A percentile compares a stretch with the other conserved stretches of the same genome.
Evolutionary conservation across 1,140 invertebrate genomes (phyloP).

Genomic region (Liolophura sinensis): DNA sequence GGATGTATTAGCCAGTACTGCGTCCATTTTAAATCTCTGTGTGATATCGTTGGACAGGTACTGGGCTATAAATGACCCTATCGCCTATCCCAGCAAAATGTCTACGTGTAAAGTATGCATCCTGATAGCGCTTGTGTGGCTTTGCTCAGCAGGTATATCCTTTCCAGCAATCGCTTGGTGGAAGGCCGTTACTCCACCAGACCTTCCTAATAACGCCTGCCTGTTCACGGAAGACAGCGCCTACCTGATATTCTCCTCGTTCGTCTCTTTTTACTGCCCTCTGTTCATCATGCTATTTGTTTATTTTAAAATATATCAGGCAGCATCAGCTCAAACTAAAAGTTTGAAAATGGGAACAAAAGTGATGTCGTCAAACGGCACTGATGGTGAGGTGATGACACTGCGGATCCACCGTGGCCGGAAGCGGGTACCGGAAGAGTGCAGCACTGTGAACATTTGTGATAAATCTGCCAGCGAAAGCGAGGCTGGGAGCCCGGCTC

Average conservation of each 20-base stretch:
- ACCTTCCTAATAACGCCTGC: conserved; percentile 41
- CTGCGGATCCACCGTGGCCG: conserved; percentile 51
- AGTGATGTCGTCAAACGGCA: conserved; percentile 36
- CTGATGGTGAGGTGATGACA: conserved; percentile 49
- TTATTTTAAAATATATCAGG: conserved; percentile 55
- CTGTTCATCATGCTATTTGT: conserved; percentile 61
- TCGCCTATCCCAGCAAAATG: conserved; percentile 95
- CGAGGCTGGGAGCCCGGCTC: conserved; percentile 22
- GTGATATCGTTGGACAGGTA: conserved; percentile 80
- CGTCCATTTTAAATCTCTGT: conserved; percentile 94
- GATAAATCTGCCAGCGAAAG: conserved; percentile 21
- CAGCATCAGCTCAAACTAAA: conserved; percentile 44
- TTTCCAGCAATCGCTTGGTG: conserved; percentile 95
- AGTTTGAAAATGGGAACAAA: conserved; percentile 46
- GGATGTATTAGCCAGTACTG: conserved; percentile 95
- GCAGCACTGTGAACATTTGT: conserved; percentile 2
- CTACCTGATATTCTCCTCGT: conserved; percentile 58
- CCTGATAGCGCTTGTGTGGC: conserved; percentile 91
- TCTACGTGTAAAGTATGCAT: conserved; percentile 85
- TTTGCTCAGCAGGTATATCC: conserved; percentile 87
- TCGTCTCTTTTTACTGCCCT: conserved; percentile 63
- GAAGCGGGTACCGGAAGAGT: conserved; percentile 16
- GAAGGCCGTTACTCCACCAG: conserved; percentile 57
- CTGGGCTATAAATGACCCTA: conserved; percentile 94
- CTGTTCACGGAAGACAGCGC: conserved; percentile 59